Base-by-base conservation (phyloP, 2,888 invertebrate genomes). In the Eupithecia tripunctaria region DNA sequence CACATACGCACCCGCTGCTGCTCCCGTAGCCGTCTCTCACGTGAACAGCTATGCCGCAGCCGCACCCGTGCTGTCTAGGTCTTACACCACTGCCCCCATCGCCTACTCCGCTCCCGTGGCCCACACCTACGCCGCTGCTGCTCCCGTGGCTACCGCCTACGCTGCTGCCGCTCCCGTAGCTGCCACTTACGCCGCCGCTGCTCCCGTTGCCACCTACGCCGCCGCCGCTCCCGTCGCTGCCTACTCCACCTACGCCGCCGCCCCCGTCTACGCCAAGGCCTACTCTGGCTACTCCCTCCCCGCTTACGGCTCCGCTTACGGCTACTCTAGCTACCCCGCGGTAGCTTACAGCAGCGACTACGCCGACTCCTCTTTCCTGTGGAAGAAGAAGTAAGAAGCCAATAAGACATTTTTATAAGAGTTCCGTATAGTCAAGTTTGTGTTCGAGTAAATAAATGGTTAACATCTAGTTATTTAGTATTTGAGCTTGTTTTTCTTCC, bases 121-220 rank as follows among this genome's bases (percentile, higher is more conserved):
- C 4, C 21, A 5, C 10, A 51, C 59, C 47, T 65, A 56, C 65
- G 56, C 63, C 70, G 47, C 68, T n/a, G n/a, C n/a, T 1, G 77
- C 86, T 6, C 86, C 87, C 41, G 85, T 87, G 80, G 86, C 89
- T 3, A 85, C 89, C 10, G 41, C 59, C 47, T 65, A 56, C 65
- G 56, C 63, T 68, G 47, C 68, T n/a, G n/a, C n/a, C 1, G 77
- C 86, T 6, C 86, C 87, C 41, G 85, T 87, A 80, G 86, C 89
- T 3, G 2, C 21, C 62, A 67, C 70, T 32, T 73, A 72, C 68
- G 59, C 72, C 84, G 86, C 72, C 10, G 47, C 47, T 1, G 77
- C 86, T 8, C 86, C 87, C 41, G 85, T 87, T 79, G 86, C 89
- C 3, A 86, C 90, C n/a, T n/a, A n/a, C n/a, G n/a, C n/a, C 84